Evolutionary conservation across 2,113 vertebrate genomes (phyloP).

Genomic region (Columbina picui): DNA sequence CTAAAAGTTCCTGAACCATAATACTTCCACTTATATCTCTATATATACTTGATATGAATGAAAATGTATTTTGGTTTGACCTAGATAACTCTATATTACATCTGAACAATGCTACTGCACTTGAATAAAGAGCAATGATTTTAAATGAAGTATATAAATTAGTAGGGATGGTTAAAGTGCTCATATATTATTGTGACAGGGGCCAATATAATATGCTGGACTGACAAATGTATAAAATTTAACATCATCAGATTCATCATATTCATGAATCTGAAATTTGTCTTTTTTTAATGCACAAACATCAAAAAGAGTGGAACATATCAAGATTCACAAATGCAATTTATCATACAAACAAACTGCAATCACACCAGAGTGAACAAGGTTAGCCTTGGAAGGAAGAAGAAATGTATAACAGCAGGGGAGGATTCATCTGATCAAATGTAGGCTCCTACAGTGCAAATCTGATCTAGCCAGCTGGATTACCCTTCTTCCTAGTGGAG

Average conservation of each 20-base stretch:
- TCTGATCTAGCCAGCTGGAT: constrained; percentile 47
- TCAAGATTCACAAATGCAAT: not conserved
- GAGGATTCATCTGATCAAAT: constrained; percentile 46
- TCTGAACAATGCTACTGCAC: not conserved
- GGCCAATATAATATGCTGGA: not conserved
- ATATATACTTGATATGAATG: not conserved
- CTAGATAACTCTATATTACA: not conserved
- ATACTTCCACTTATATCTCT: not conserved
- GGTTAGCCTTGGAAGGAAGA: constrained; percentile 29
- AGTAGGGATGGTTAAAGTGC: not conserved
- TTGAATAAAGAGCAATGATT: not conserved
- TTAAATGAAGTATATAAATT: not conserved
- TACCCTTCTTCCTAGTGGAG: constrained; percentile 25
- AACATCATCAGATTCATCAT: not conserved
- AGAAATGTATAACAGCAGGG: constrained; percentile 21
- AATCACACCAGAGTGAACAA: not conserved
- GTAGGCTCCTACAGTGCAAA: constrained; percentile 51
- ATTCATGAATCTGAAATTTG: not conserved
- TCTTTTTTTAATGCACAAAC: constrained; percentile 1
- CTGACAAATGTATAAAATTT: not conserved
- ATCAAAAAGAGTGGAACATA: not conserved
- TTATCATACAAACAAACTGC: not conserved
- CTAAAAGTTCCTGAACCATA: not conserved
- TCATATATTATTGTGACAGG: not conserved
- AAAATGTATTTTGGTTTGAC: not conserved